Evolutionary conservation across 2,113 vertebrate genomes (phyloP), one percentile per base, ranked within the genome.

Genomic region (Ornithorhynchus anatinus): DNA sequence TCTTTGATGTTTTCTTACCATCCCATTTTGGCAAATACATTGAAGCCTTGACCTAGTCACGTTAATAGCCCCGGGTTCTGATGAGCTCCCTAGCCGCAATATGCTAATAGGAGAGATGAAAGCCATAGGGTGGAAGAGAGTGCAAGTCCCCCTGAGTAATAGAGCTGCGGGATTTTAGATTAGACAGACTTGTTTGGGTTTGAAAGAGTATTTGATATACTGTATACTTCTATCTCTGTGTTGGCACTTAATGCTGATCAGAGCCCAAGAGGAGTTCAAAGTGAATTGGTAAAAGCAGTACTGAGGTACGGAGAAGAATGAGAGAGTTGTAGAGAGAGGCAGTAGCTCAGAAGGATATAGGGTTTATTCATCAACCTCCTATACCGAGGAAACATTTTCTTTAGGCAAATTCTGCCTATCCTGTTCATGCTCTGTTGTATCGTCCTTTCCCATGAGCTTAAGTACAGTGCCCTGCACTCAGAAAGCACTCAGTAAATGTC

Each of bases 1-100:
- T 72, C 56, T 59, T 72, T 69, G 62, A n/a, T 64, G 37, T 68
- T 80, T 48, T 38, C 59, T 61, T 61, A 48, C 15, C 35, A 37
- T 16, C 14, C 27, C 68, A 58, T 84, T 86, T 84, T 71, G 40
- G 33, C 29, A 74, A 62, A 12, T 31, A 17, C 11, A 4, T 16
- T 22, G 47, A 61, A 75, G 38, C 16, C 43, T 48, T 72, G 78
- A 61, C 31, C 47, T 72, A 48, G 15, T 29, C 52, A 20, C 40
- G 20, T 37, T 59, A 40, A 54, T 20, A 62, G 44, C n/a, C 67
- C 32, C 29, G 25, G 47, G n/a, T 62, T 60, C 38, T 57, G 48
- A 59, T 56, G 37, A 66, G 27, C 32, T 59, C 10, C 36, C 54
- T 23, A 52, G 38, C 22, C 54, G 12, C 23, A 39, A 40, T 35